Conservation (phyloP, 2,888 invertebrate genomes). For the Aradus depressus region DNA sequence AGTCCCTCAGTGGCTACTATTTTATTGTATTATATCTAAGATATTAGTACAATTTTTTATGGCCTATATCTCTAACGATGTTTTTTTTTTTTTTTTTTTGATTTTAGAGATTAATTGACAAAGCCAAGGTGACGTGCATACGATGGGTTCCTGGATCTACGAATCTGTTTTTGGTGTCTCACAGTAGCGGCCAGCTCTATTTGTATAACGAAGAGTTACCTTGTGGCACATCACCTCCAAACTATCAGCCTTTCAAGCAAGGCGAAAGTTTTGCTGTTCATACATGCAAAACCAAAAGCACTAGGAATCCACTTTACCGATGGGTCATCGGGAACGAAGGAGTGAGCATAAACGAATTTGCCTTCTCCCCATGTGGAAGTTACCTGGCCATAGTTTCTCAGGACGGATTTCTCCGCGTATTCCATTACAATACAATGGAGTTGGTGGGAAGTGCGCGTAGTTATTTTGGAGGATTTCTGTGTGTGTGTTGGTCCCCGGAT, state of each 20-base stretch:
- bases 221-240: slow-evolving; percentile 80
- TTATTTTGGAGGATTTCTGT: slow-evolving; percentile 95
- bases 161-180: slow-evolving; percentile 87
- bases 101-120: slow-evolving; percentile 80
- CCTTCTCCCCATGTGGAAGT: slow-evolving; percentile 88
- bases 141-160: slow-evolving; percentile 94
- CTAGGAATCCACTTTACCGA: slow-evolving; percentile 87
- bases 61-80: no score
- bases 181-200: slow-evolving; percentile 92
- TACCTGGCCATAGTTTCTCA: slow-evolving; percentile 90
- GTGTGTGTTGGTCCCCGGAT: slow-evolving; percentile 97
- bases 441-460: slow-evolving; percentile 84
- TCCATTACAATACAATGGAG: slow-evolving; percentile 97
- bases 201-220: slow-evolving; percentile 92
- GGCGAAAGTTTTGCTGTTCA: slow-evolving; percentile 89
- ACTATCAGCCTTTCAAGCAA: slow-evolving; percentile 89
- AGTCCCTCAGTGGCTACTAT: no score
- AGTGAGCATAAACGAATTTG: slow-evolving; percentile 87
- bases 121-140: slow-evolving; percentile 90
- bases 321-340: slow-evolving; percentile 76
- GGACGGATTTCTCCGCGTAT: slow-evolving; percentile 89
- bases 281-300: slow-evolving; percentile 92
- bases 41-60: background rate
- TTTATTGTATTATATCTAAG: background rate
- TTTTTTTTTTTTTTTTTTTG: slow-evolving; percentile 25